These are phyloP conservation scores for Corythornis madagascariensis DNA, from an alignment of 2,113 vertebrate genomes.

Conservation along the genomic window DNA sequence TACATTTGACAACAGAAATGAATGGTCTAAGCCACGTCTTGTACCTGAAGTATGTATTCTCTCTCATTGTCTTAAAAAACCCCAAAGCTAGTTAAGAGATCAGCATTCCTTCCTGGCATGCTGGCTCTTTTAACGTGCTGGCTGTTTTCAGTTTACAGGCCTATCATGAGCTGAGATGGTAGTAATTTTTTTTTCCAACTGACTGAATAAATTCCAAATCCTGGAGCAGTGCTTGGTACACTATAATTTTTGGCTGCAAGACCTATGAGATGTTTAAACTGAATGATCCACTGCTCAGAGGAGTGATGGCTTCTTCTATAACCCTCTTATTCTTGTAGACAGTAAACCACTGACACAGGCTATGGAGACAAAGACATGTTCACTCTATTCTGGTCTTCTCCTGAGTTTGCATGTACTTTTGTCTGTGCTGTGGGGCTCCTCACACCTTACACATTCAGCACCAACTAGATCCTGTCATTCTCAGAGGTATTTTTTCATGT, in stretches of 20 bases:
- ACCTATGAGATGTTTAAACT: neutral
- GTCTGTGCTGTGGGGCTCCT: neutral
- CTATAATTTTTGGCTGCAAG: neutral
- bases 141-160: conserved; percentile 9
- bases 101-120: neutral
- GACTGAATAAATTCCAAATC: conserved; percentile 1
- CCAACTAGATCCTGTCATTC: neutral
- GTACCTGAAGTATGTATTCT: neutral
- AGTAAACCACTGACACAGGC: neutral
- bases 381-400: neutral
- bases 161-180: neutral
- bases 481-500: neutral
- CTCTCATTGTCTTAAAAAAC: neutral
- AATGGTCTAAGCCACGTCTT: neutral
- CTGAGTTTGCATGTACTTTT: neutral
- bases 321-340: neutral
- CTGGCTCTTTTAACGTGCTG: neutral
- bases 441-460: neutral
- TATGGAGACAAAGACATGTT: neutral
- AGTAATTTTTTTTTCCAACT: neutral
- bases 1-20: neutral
- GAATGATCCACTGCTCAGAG: neutral
- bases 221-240: neutral
- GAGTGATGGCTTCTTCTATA: neutral
- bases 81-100: neutral